Conservation (phyloP, 53 echinoderm and acorn worm genomes). For the Patiria pectinifera region DNA sequence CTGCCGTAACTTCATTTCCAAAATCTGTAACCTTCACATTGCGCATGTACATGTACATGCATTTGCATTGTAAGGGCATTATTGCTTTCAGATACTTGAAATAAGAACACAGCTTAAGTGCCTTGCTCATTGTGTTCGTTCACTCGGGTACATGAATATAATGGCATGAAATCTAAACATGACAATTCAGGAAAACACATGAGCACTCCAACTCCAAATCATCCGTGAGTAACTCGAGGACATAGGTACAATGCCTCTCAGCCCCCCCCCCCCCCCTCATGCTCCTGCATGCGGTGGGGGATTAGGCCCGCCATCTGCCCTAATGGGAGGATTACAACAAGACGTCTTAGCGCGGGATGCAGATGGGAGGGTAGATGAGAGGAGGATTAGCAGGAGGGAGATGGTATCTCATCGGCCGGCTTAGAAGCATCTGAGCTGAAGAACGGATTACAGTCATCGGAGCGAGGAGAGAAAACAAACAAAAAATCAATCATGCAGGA, state of each 20-base stretch:
- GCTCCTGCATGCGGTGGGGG: neutral
- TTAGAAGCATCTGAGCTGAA: constrained; percentile 10
- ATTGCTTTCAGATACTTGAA: too few relatives aligned
- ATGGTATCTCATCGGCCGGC: constrained; percentile 26
- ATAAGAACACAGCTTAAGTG: too few relatives aligned
- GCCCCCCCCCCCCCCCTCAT: neutral
- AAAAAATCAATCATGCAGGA: neutral
- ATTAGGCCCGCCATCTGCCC: constrained; percentile 9
- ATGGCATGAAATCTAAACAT: too few relatives aligned
- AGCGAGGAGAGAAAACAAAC: neutral
- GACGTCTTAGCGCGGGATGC: neutral
- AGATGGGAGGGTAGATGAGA: neutral
- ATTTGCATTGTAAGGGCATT: too few relatives aligned
- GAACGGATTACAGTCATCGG: neutral
- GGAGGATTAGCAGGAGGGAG: neutral
- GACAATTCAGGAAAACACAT: neutral
- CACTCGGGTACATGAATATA: too few relatives aligned
- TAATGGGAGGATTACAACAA: constrained; percentile 57
- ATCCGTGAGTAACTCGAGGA: neutral
- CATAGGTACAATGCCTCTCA: neutral
- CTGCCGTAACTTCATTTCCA: too few relatives aligned
- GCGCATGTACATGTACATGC: too few relatives aligned
- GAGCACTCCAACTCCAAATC: neutral
- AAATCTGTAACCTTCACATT: too few relatives aligned
- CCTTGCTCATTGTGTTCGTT: too few relatives aligned